These are phyloP conservation scores for Copidosoma aretas DNA, from an alignment of 2,888 invertebrate species.

Conservation along the genomic window DNA sequence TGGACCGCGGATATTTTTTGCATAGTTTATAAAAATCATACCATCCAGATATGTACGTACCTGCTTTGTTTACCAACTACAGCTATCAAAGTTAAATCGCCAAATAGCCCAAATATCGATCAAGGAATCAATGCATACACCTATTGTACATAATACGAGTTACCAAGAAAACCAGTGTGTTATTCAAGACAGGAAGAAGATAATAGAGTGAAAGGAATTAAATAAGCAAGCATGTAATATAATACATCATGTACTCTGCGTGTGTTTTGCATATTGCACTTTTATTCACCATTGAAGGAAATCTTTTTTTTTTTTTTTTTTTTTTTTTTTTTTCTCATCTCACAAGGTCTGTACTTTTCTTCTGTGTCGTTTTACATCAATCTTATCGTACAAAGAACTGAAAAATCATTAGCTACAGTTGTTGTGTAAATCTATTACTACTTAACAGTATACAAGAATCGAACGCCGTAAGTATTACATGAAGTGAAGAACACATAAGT, in stretches of 20 bases:
- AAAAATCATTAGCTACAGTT: slow-evolving; percentile 15
- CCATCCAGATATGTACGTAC: too few species aligned
- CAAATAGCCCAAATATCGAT: too few species aligned
- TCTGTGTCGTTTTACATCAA: slow-evolving; percentile 16
- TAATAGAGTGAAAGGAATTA: slow-evolving; percentile 50
- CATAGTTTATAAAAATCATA: too few species aligned
- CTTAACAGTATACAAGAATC: slow-evolving; percentile 27
- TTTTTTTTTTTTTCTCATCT: slow-evolving; percentile 15
- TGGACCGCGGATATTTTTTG: too few species aligned
- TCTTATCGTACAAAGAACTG: slow-evolving; percentile 46
- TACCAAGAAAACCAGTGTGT: slow-evolving; percentile 46
- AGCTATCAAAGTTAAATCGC: too few species aligned
- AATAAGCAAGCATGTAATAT: slow-evolving; percentile 55
- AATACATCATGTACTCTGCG: neutral
- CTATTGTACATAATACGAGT: too few species aligned
- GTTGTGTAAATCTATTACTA: slow-evolving; percentile 36
- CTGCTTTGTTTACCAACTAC: too few species aligned
- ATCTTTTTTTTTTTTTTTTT: slow-evolving; percentile 18
- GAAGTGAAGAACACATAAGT: slow-evolving; percentile 29
- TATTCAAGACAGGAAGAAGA: too few species aligned
- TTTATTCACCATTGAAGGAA: slow-evolving; percentile 49
- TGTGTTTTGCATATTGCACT: slow-evolving; percentile 53
- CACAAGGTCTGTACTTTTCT: neutral
- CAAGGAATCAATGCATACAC: too few species aligned
- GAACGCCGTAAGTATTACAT: slow-evolving; percentile 6